Conservation (phyloP, 2,888 invertebrate genomes). For the Rhodophaea formosa region DNA sequence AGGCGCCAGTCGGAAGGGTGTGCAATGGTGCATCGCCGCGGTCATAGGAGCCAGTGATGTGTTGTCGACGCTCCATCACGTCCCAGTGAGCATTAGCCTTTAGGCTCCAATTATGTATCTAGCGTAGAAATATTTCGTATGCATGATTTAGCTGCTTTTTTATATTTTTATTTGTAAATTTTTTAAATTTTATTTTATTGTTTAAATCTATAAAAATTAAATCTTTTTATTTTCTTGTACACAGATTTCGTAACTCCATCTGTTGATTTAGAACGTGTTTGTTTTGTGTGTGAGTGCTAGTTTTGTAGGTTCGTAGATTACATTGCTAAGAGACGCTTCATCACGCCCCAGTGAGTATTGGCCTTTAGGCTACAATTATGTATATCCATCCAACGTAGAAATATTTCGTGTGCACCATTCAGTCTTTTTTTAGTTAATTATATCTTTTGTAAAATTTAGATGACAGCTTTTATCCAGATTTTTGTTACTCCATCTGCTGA, state of each 20-base stretch:
- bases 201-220: too few species aligned
- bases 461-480: too few species aligned
- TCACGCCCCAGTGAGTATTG: constrained; percentile 30
- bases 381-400: constrained; percentile 1
- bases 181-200: too few species aligned
- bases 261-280: too few species aligned
- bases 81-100: constrained; percentile 31
- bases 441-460: too few species aligned
- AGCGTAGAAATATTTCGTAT: neutral
- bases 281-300: too few species aligned
- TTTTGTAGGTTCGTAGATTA: too few species aligned
- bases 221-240: neutral
- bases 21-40: constrained; percentile 26
- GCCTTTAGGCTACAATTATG: constrained; percentile 27
- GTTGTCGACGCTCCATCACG: constrained; percentile 27
- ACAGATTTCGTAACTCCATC: too few species aligned
- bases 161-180: neutral
- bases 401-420: neutral
- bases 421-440: too few species aligned
- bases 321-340: too few species aligned
- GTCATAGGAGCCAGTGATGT: constrained; percentile 27
- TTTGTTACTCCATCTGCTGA: too few species aligned
- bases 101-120: constrained; percentile 23
- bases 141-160: neutral
- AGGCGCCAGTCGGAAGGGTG: constrained; percentile 20